A percentile compares a stretch with the other conserved stretches of the same genome.
Evolutionary conservation across 2,113 vertebrate species (phyloP).

Genomic region (Dromas ardeola): DNA sequence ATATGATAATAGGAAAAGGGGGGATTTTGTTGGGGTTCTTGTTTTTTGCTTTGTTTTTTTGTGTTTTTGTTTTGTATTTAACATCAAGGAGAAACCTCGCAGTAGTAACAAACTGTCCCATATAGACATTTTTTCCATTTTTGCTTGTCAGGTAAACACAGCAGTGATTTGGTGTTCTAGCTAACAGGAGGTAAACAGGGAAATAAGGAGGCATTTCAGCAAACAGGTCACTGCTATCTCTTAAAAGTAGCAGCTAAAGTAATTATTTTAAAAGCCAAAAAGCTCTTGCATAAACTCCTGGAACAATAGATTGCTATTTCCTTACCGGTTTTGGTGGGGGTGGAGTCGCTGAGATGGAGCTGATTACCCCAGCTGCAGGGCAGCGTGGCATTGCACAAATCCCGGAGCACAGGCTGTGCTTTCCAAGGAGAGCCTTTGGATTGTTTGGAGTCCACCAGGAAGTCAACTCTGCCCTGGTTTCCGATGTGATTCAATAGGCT

Average conservation of each 20-base stretch:
- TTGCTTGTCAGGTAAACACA: background rate
- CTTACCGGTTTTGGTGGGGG: background rate
- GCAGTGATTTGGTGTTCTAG: background rate
- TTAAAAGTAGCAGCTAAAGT: background rate
- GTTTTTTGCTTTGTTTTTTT: background rate
- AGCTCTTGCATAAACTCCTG: background rate
- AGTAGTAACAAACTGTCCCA: background rate
- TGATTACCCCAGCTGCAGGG: constrained; percentile 31
- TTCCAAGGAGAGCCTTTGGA: constrained; percentile 45
- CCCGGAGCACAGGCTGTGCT: constrained; percentile 58
- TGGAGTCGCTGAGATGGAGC: constrained; percentile 49
- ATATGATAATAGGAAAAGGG: background rate
- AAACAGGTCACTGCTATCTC: background rate
- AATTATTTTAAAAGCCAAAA: background rate
- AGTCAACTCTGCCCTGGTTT: constrained; percentile 75
- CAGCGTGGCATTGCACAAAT: constrained; percentile 53
- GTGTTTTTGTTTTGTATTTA: background rate
- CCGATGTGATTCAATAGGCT: constrained; percentile 67
- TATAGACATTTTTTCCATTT: background rate
- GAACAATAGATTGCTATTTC: constrained; percentile 64
- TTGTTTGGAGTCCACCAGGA: constrained; percentile 73
- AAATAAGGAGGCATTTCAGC: constrained; percentile 3
- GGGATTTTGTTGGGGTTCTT: background rate
- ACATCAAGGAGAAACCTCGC: background rate
- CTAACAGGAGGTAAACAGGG: background rate